A percentile compares a stretch with the other conserved stretches of the same genome.
These are phyloP conservation scores for Uria aalge DNA, from an alignment of 2,113 vertebrate species.

Conservation along the genomic window DNA sequence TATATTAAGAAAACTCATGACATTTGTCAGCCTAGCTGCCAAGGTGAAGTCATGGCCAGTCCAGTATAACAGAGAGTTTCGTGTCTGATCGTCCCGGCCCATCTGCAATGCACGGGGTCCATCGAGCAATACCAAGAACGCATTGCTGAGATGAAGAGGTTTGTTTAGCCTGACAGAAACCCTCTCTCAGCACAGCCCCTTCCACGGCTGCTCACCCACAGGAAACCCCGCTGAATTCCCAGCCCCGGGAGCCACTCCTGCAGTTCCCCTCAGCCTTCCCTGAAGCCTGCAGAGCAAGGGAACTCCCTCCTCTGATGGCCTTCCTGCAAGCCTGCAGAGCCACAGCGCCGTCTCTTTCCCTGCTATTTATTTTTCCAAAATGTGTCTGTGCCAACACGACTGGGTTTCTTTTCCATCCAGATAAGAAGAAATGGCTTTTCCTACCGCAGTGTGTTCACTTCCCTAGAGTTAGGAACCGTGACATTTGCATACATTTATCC, in stretches of 20 bases:
- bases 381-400: background rate
- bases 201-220: fast-evolving
- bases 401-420: background rate
- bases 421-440: background rate
- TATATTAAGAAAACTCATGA: background rate
- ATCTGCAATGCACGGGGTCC: background rate
- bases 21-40: background rate
- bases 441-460: background rate
- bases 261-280: background rate
- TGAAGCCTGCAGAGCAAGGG: background rate
- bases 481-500: background rate
- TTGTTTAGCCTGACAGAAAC: background rate
- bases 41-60: background rate
- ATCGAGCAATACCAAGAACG: background rate
- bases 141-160: background rate
- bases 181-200: background rate
- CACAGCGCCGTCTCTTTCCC: fast-evolving
- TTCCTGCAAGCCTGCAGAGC: background rate
- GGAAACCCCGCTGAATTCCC: background rate
- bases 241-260: background rate
- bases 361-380: background rate
- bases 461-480: background rate
- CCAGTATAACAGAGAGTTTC: background rate
- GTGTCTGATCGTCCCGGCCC: fast-evolving
- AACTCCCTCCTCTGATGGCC: background rate